A percentile compares a stretch with the other conserved stretches of the same genome.
Evolutionary conservation across 2,113 vertebrate genomes (phyloP).

Genomic region (Podarcis muralis): DNA sequence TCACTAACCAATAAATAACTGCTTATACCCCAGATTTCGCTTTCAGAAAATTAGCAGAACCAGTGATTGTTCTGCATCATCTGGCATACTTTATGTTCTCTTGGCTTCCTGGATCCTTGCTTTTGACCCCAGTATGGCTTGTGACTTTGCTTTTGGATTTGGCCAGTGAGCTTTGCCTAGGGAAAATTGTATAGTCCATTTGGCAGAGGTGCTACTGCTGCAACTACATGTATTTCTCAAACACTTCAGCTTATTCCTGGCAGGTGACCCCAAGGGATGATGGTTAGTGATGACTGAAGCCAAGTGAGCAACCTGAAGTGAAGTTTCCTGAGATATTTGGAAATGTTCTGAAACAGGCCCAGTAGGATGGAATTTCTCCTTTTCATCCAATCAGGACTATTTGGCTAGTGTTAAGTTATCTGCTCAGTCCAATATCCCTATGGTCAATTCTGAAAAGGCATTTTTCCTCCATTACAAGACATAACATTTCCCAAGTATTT

Average conservation of each 20-base stretch:
- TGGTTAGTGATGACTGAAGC: neutral
- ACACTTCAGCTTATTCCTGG: neutral
- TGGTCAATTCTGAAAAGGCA: too few relatives aligned
- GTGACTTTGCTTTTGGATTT: neutral
- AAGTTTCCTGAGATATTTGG: neutral
- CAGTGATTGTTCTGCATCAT: neutral
- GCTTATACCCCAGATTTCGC: neutral
- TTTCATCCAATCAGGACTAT: neutral
- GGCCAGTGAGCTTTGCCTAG: neutral
- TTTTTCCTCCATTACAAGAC: too few relatives aligned
- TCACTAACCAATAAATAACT: neutral
- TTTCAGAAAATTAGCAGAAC: neutral
- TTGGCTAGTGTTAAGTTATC: too few relatives aligned
- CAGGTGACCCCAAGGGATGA: neutral
- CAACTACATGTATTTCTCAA: neutral
- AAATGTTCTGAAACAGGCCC: neutral
- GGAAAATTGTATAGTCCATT: neutral
- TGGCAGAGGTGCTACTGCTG: neutral
- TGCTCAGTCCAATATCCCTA: too few relatives aligned
- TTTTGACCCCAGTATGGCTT: neutral
- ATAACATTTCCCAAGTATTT: too few relatives aligned
- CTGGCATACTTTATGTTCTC: neutral
- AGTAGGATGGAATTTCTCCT: neutral
- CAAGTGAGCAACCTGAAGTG: neutral
- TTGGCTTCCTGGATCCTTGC: neutral